phyloP scores from a whole-genome alignment of 2,888 invertebrate species.

The Chymomyza caudatula region DNA sequence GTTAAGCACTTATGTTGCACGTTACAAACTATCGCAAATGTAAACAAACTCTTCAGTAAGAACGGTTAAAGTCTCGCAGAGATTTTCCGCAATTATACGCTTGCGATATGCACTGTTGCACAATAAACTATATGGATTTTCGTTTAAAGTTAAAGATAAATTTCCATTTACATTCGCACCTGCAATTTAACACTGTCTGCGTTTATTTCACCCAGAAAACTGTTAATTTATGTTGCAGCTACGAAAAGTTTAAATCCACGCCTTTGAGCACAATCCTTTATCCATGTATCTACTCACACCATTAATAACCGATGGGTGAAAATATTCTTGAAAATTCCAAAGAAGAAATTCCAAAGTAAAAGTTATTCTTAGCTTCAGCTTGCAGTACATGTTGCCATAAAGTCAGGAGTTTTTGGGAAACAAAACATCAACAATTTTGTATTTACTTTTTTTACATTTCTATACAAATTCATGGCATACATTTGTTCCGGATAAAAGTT shows the following conservation, averaged over 20 bases:
- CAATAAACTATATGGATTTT: background rate
- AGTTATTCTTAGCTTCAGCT: background rate
- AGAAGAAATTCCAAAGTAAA: background rate
- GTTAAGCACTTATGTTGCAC: too few species aligned
- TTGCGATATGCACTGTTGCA: too few species aligned
- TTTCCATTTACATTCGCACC: background rate
- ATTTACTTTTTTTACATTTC: background rate
- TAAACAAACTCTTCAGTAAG: too few species aligned
- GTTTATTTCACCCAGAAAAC: background rate
- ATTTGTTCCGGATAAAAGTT: background rate
- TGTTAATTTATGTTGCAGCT: background rate
- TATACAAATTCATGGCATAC: background rate
- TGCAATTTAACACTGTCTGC: background rate
- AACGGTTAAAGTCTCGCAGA: too few species aligned
- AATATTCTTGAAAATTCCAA: background rate
- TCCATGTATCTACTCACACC: background rate
- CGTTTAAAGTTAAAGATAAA: background rate
- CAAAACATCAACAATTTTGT: background rate
- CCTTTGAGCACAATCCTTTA: background rate
- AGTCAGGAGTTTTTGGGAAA: background rate
- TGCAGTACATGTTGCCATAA: background rate
- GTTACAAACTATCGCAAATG: too few species aligned
- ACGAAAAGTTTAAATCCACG: background rate
- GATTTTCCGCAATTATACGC: too few species aligned
- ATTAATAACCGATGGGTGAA: background rate